A percentile compares a stretch with the other conserved stretches of the same genome.
These are phyloP conservation scores for Frankliniella intonsa DNA, from an alignment of 2,888 invertebrate species.

Conservation along the genomic window DNA sequence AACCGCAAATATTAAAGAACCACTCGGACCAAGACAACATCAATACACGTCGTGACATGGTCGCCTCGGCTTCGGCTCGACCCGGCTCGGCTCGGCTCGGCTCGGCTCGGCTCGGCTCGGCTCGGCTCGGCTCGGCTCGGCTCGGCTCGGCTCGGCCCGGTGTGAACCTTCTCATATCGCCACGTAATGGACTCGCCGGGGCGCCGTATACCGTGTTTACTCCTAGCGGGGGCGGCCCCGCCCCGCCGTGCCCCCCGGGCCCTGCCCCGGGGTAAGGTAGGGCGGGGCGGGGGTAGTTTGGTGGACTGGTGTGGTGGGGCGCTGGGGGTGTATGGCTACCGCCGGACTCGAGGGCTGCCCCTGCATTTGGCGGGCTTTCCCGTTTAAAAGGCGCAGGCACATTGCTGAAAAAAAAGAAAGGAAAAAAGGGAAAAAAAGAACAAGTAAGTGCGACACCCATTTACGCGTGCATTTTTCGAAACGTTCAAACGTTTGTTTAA, in stretches of 20 bases:
- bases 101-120: neutral
- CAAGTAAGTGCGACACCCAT: no score
- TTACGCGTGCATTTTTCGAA: no score
- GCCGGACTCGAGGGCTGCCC: no score
- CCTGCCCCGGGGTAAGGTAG: neutral
- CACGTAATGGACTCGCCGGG: constrained; percentile 7
- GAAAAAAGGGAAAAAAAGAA: no score
- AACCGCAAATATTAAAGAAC: constrained; percentile 19
- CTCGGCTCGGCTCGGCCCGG: neutral
- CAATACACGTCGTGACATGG: neutral
- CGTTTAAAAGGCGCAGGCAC: no score
- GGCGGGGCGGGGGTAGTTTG: neutral
- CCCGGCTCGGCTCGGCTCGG: neutral
- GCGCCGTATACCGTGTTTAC: neutral
- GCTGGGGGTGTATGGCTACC: neutral
- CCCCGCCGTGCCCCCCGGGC: neutral
- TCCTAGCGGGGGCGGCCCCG: neutral
- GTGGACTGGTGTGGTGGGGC: neutral
- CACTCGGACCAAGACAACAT: neutral
- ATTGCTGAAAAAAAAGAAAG: no score
- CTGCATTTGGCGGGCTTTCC: no score
- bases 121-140: neutral
- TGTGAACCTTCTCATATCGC: constrained; percentile 16
- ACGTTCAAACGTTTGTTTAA: no score
- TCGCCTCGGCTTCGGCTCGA: neutral